Evolutionary conservation across 1,140 invertebrate genomes (phyloP), one percentile per base, ranked within the genome.

Genomic region (Polyergus mexicanus): DNA sequence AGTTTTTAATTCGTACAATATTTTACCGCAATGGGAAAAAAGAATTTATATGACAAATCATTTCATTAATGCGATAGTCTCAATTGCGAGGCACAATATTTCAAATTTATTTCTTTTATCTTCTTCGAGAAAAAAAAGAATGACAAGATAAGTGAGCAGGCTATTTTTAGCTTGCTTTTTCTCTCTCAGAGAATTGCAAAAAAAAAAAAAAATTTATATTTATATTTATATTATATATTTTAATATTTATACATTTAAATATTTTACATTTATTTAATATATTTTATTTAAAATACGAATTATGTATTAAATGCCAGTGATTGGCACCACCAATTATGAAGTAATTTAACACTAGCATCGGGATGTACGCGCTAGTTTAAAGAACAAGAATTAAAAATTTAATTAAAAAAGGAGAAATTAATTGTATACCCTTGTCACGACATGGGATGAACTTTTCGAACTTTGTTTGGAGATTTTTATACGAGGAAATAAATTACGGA

Each of bases 1-100:
- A 62, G 16, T 3, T 7, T 8, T 11, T 41, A 84, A 84, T 51
- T 87, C 54, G 25, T 74, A 41, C 44, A 56, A 87, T 80, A 38
- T 60, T 38, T 60, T 38, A 7, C 38, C n/a, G 32, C 3, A 58
- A 83, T 66, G 51, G 28, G n/a, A 41, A 58, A 71, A 41, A 65
- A 66, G 25, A 41, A 38, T 58, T n/a, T 6, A 60, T 75, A 22
- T 25, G 69, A 7, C 8, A 65, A 78, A 35, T 22, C 22, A 38
- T 25, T 16, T 13, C 32, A 66, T 78, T 68, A 78, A 16, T 68
- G 6, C 54, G 68, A 38, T 68, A 25, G 25, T 77, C 7, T 35
- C 25, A n/a, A 11, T 3, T 44, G 19, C 4, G 6, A 3, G n/a
- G 3, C 3, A 13, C 38, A 19, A 13, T 25, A 54, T 38, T 25